Conservation (phyloP, 1,140 invertebrate genomes). For the Drosophila pachea region DNA sequence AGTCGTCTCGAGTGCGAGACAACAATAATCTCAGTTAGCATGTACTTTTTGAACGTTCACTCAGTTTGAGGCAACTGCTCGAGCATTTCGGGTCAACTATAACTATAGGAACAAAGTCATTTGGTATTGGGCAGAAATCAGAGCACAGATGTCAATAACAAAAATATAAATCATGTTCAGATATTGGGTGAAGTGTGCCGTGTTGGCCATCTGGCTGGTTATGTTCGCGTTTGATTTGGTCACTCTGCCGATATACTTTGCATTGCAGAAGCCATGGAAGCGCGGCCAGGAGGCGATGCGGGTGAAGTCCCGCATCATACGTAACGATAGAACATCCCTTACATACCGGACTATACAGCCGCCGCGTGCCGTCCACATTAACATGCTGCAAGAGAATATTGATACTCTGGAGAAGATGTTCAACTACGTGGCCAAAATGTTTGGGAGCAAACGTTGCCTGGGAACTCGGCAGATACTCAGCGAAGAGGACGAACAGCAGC, state of each 20-base stretch:
- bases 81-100: too few species aligned
- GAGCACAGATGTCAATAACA: too few species aligned
- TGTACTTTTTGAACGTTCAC: too few species aligned
- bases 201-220: conserved; percentile 86
- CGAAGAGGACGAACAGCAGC: conserved; percentile 95
- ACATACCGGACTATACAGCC: conserved; percentile 86
- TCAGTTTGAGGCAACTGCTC: too few species aligned
- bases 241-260: conserved; percentile 92
- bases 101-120: too few species aligned
- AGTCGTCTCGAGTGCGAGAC: too few species aligned
- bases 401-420: conserved; percentile 94
- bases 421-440: conserved; percentile 85
- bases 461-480: conserved; percentile 94
- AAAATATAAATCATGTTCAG: conserved; percentile 60
- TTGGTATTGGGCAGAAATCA: too few species aligned
- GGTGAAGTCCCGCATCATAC: conserved; percentile 83
- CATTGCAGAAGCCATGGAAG: conserved; percentile 93
- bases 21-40: too few species aligned
- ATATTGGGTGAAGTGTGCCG: conserved; percentile 86
- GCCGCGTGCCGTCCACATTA: conserved; percentile 84
- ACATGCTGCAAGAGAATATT: conserved; percentile 86
- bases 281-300: conserved; percentile 85
- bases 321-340: conserved; percentile 80
- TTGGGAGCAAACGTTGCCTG: conserved; percentile 87
- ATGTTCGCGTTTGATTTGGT: conserved; percentile 92